A percentile compares a stretch with the other conserved stretches of the same genome.
These are phyloP conservation scores for Drosophila subpulchrella DNA, from an alignment of 1,140 invertebrate genomes.

Conservation along the genomic window DNA sequence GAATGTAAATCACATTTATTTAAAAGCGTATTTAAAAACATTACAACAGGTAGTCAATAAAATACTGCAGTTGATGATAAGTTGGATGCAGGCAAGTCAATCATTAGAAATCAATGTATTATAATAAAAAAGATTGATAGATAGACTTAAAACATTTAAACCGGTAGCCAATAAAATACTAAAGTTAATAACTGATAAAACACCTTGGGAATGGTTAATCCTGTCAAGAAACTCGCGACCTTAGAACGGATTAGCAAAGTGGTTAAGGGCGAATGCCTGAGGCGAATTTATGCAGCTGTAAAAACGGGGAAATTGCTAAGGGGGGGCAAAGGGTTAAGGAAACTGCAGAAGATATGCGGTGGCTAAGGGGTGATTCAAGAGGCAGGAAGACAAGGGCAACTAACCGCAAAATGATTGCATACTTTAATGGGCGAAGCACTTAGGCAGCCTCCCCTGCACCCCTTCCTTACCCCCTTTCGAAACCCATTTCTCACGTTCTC, in stretches of 20 bases:
- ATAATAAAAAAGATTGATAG: no score
- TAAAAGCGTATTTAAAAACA: no score
- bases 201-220: constrained; percentile 28
- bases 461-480: not conserved
- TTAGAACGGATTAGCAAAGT: constrained; percentile 29
- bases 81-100: no score
- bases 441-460: constrained; percentile 46
- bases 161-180: not conserved
- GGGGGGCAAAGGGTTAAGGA: not conserved
- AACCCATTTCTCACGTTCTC: not conserved
- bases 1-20: not conserved
- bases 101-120: no score
- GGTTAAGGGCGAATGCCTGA: constrained; percentile 26
- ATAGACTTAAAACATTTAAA: not conserved
- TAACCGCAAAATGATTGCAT: constrained; percentile 80
- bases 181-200: not conserved
- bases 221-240: constrained; percentile 32
- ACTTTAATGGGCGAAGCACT: constrained; percentile 81
- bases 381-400: constrained; percentile 18
- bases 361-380: not conserved
- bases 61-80: no score
- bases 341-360: constrained; percentile 1
- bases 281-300: constrained; percentile 47
- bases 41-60: no score
- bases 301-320: constrained; percentile 3